Percentiles rank a stretch among this genome's conserved stretches.
phyloP scores from a whole-genome alignment of 2,888 invertebrate species.

The Eulithis prunata region DNA sequence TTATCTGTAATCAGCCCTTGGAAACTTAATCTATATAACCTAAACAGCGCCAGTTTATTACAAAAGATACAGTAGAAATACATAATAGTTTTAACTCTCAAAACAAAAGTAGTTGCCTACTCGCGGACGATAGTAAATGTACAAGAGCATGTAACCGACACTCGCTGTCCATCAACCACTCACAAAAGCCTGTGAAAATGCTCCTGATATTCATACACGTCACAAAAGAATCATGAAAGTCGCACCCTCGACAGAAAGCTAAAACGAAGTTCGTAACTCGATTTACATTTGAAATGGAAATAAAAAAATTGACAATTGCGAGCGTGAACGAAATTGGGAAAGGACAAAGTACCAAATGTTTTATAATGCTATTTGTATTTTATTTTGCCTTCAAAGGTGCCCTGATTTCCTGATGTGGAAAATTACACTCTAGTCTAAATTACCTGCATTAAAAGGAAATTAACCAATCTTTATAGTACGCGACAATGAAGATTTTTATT shows the following conservation, averaged over 20 bases:
- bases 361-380: constrained; percentile 48
- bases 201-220: constrained; percentile 18
- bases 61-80: no score
- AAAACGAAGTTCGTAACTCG: constrained; percentile 68
- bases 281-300: constrained; percentile 68
- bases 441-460: constrained; percentile 2
- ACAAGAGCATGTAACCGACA: constrained; percentile 5
- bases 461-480: not conserved
- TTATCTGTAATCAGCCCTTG: no score
- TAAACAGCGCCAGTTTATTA: not conserved
- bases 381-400: constrained; percentile 8
- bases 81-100: not conserved
- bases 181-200: constrained; percentile 8
- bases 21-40: no score
- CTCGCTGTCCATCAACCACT: not conserved
- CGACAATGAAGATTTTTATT: no score
- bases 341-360: constrained; percentile 41
- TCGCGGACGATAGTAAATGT: not conserved
- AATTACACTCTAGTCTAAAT: constrained; percentile 11
- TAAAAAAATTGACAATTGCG: constrained; percentile 61
- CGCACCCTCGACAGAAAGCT: constrained; percentile 54
- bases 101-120: not conserved
- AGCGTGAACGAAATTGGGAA: constrained; percentile 33
- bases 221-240: constrained; percentile 56
- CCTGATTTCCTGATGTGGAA: constrained; percentile 16